Evolutionary conservation across 2,113 vertebrate species (phyloP).

Genomic region (Stictonetta naevosa): DNA sequence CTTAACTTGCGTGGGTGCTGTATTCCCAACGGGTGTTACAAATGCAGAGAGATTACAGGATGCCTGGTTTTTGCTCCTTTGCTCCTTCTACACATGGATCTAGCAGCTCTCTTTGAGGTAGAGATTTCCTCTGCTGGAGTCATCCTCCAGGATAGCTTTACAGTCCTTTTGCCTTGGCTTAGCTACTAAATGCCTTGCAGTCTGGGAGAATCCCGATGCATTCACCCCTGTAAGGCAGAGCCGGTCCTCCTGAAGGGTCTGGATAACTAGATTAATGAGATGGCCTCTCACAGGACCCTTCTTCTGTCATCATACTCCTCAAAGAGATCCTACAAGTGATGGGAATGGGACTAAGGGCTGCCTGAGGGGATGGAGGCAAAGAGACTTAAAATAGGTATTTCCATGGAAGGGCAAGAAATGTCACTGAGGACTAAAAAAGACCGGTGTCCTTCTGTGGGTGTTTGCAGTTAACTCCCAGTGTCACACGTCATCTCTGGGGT

Average conservation of each 20-base stretch:
- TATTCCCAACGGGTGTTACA: neutral
- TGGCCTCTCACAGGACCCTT: neutral
- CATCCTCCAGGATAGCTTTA: neutral
- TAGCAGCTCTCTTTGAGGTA: neutral
- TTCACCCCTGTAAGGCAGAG: neutral
- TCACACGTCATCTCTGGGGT: neutral
- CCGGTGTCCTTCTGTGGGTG: neutral
- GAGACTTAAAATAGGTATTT: neutral
- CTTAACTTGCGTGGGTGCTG: neutral
- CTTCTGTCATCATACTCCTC: neutral
- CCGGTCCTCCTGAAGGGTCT: neutral
- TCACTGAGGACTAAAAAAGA: neutral
- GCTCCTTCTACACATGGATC: neutral
- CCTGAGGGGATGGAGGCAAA: neutral
- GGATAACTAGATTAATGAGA: neutral
- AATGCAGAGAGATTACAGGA: neutral
- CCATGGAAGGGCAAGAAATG: neutral
- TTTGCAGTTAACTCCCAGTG: neutral
- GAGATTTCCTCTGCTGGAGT: neutral
- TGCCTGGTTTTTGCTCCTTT: neutral
- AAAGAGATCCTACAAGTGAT: neutral
- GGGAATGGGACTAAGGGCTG: neutral
- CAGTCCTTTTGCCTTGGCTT: neutral
- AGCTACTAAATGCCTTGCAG: neutral
- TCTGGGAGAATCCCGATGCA: neutral